Base-by-base conservation (phyloP, 2,113 vertebrate genomes). In the Bostrychus sinensis region DNA sequence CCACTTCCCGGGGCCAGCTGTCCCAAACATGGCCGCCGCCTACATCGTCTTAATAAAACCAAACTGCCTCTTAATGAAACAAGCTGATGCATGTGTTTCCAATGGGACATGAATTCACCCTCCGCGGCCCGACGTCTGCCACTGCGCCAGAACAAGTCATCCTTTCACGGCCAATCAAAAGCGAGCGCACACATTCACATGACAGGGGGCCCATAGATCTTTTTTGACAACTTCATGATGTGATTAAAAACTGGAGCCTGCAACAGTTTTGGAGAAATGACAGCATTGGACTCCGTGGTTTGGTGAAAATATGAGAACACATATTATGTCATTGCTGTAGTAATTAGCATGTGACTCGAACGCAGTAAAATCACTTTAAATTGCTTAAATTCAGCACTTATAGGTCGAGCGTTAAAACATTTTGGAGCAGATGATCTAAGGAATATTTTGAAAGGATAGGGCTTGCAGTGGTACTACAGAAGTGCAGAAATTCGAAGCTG, bases 1-100 rank as follows among this genome's bases (percentile, higher is more conserved):
- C n/a, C 23, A 43, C 41, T 55, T 62, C 37, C 26, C 62, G 70
- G 51, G 70, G 50, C 50, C 45, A 66, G 63, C 26, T 56, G 75
- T 68, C 57, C 61, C 54, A 37, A 38, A 23, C 38, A 43, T 53
- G 57, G 55, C 62, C 36, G 28, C 46, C 51, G 48, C 65, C 66
- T 48, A 22, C 74, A 72, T 53, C 46, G 36, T 23, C n/a, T 70
- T 66, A 72, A 78, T 75, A 50, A 62, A 50, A 73, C 57, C 75
- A 81, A 72, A 23, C 62, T 20, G 20, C 46, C 53, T 36, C 45
- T 76, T 63, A 50, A 74, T 65, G 46, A 77, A 84, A 76, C 58
- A 66, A 70, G 65, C 59, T 14, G 4, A 39, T 64, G 41, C 76
- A 74, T 72, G 66, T 82, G 73, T 73, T 77, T 75, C 56, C 46